Conservation (phyloP, 2,888 invertebrate species). For the Lysandra bellargus region DNA sequence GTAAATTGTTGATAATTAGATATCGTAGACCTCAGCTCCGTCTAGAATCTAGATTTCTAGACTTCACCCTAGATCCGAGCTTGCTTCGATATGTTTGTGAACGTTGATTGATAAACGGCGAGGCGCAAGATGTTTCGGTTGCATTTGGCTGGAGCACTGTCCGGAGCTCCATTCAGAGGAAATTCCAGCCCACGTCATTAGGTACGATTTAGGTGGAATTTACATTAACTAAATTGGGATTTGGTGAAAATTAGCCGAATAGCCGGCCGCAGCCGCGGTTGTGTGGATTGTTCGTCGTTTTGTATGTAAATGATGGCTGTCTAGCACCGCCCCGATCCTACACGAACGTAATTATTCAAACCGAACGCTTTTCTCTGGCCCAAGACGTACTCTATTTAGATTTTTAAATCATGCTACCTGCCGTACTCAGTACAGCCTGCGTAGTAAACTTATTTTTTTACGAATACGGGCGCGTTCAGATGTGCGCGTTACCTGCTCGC, state of each 20-base stretch:
- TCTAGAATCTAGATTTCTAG: not conserved
- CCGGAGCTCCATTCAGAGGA: not conserved
- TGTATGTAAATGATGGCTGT: constrained; percentile 9
- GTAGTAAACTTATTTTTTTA: too few species aligned
- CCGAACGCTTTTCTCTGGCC: not conserved
- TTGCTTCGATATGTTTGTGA: not conserved
- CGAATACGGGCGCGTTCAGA: too few species aligned
- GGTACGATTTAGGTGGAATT: constrained; percentile 7
- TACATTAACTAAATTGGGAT: constrained; percentile 9
- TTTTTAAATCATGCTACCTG: not conserved
- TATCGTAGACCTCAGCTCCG: too few species aligned
- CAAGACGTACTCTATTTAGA: not conserved
- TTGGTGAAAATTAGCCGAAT: constrained; percentile 7
- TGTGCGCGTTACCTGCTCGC: too few species aligned
- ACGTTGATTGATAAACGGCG: constrained; percentile 1
- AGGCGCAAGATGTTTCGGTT: not conserved
- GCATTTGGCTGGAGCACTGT: not conserved
- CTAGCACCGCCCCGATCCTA: constrained; percentile 3
- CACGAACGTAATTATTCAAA: constrained; percentile 12
- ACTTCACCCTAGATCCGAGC: not conserved
- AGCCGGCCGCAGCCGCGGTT: constrained; percentile 4
- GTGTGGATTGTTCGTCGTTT: constrained; percentile 2
- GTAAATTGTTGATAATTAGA: too few species aligned
- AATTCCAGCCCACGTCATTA: constrained; percentile 6
- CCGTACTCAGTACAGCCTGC: not conserved